Evolutionary conservation across 2,888 invertebrate species (phyloP).

Genomic region (Listrodromus nycthemerus): DNA sequence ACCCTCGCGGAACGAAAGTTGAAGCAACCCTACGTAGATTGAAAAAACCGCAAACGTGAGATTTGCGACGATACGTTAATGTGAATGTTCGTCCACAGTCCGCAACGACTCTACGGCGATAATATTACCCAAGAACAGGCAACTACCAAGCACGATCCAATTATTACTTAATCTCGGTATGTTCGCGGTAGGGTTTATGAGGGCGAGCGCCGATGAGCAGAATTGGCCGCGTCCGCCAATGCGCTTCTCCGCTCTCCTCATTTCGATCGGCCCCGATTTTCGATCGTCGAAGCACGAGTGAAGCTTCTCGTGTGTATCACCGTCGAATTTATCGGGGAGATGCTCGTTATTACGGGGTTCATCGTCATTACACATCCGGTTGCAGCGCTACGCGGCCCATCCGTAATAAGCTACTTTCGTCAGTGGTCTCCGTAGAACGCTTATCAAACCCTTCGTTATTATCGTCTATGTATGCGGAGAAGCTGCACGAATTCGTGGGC

Average conservation of each 20-base stretch:
- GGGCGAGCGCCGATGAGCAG: neutral
- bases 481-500: constrained; percentile 11
- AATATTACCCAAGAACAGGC: neutral
- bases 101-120: too few relatives aligned
- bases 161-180: neutral
- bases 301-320: neutral
- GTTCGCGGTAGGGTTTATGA: neutral
- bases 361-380: constrained; percentile 1
- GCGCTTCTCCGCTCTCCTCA: neutral
- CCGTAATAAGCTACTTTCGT: constrained; percentile 40
- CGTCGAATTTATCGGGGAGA: neutral
- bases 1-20: too few relatives aligned
- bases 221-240: neutral
- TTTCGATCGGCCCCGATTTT: neutral
- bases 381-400: neutral
- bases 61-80: too few relatives aligned
- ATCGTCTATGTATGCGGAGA: neutral
- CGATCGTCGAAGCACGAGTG: neutral
- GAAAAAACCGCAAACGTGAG: too few relatives aligned
- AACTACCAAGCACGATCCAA: neutral
- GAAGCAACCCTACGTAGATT: too few relatives aligned
- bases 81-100: too few relatives aligned
- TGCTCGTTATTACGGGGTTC: constrained; percentile 26
- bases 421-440: constrained; percentile 3
- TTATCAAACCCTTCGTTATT: constrained; percentile 20